A percentile compares a stretch with the other conserved stretches of the same genome.
These are phyloP conservation scores for Sturmia bella DNA, from an alignment of 2,888 invertebrate genomes.

Conservation along the genomic window DNA sequence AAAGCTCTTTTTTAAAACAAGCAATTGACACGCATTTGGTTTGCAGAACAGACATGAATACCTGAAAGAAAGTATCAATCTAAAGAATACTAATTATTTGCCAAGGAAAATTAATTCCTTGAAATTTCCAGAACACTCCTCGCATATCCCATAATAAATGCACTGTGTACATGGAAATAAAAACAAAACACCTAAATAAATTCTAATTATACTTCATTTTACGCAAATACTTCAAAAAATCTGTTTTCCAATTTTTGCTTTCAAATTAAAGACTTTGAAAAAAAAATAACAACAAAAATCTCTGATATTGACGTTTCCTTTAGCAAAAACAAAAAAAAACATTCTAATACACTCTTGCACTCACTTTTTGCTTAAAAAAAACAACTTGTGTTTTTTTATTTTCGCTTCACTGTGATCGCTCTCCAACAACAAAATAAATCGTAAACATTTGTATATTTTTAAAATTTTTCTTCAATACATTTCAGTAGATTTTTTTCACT, in stretches of 20 bases:
- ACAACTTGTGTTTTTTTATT: no score
- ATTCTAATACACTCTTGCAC: not conserved
- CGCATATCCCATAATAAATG: no score
- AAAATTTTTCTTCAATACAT: slow-evolving; percentile 13
- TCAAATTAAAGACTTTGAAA: slow-evolving; percentile 5
- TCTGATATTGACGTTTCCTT: slow-evolving; percentile 22
- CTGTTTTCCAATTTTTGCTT: slow-evolving; percentile 3
- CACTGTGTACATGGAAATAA: no score
- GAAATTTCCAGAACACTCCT: no score
- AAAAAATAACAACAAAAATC: not conserved
- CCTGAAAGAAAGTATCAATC: no score
- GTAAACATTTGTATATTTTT: slow-evolving; percentile 18
- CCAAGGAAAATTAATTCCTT: no score
- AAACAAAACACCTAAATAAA: no score
- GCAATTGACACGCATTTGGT: no score
- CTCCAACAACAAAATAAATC: slow-evolving; percentile 26
- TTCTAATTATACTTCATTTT: not conserved
- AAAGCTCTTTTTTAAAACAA: no score
- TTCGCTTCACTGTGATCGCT: slow-evolving; percentile 28
- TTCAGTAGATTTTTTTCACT: not conserved
- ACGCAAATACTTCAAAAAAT: not conserved
- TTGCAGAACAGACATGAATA: no score
- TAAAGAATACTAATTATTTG: no score
- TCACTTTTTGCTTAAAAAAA: slow-evolving; percentile 30
- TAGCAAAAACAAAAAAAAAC: not conserved